These are phyloP conservation scores for Polia nebulosa DNA, from an alignment of 2,888 invertebrate genomes.

Conservation along the genomic window DNA sequence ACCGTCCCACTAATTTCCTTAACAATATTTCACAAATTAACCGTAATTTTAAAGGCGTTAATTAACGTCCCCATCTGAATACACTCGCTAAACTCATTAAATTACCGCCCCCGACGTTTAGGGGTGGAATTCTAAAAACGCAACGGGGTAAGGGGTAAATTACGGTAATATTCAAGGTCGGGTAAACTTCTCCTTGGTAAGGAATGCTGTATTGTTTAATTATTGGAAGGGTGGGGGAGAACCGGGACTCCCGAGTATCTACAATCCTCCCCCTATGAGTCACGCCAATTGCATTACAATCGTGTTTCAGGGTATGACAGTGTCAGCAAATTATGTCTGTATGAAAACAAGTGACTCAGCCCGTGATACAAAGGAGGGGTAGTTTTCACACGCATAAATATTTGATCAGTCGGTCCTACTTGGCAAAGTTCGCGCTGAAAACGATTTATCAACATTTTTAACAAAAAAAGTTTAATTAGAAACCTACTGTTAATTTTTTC, in stretches of 20 bases:
- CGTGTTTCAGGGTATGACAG: constrained; percentile 62
- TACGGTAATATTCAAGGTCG: constrained; percentile 78
- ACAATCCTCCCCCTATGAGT: constrained; percentile 69
- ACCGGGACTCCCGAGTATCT: constrained; percentile 24
- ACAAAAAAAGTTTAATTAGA: neutral
- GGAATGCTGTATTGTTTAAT: constrained; percentile 76
- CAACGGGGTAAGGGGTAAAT: constrained; percentile 67
- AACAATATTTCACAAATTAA: constrained; percentile 68
- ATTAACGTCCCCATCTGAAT: constrained; percentile 71
- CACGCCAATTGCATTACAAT: constrained; percentile 72
- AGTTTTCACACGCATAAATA: constrained; percentile 31
- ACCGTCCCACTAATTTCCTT: constrained; percentile 52
- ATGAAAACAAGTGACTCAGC: constrained; percentile 65
- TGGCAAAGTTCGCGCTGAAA: constrained; percentile 2
- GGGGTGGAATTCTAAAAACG: constrained; percentile 76
- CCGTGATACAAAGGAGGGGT: constrained; percentile 26
- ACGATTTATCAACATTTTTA: constrained; percentile 14
- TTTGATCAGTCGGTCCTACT: constrained; percentile 29
- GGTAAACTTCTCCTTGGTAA: constrained; percentile 66
- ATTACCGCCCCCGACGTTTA: constrained; percentile 73
- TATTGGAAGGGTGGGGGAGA: constrained; percentile 65
- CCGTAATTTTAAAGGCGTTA: constrained; percentile 71
- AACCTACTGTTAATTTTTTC: neutral
- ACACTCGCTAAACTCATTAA: constrained; percentile 74
- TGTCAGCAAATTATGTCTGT: constrained; percentile 55